Base-by-base conservation (phyloP, 2,888 invertebrate species). In the Oligia fasciuncula region DNA sequence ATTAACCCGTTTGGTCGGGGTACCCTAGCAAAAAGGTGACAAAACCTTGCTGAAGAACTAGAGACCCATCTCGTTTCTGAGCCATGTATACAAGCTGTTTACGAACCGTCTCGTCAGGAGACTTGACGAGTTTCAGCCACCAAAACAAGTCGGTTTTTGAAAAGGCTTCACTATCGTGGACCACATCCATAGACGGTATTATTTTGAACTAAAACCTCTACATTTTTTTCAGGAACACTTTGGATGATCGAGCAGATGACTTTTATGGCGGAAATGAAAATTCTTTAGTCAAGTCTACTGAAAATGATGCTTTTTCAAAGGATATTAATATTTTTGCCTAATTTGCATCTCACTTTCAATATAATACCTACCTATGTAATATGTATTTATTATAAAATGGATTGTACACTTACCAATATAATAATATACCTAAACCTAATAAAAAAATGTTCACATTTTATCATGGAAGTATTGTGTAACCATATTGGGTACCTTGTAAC, bases 261-360 rank as follows among this genome's bases (percentile, higher is more conserved):
- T 84, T 93, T 73, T 92, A 92, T 76, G 92, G 91, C 57, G 87
- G 93, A 62, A 89, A 91, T 19, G 95, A 95, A 80, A 92, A 93
- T n/a, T 88, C 93, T 49, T 89, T 93, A 65, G 92, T 92, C 57
- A 94, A 94, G 81, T 91, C 93, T n/a, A 81, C 92, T 49, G 95
- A 95, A 70, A 94, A 92, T 73, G 94, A 95, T 75, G 83, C 88
- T 65, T 90, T 94, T 79, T 86, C 90, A 14, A 95, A 94, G 73
- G 94, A 94, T 88, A 89, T 95, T 79, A 92, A 93, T 88, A 90
- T 93, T 81, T 93, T 93, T 84, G 92, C 93, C 62, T 95, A 92
- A 90, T 70, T 40, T 83, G 67, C 73, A 74, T 75, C 14, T 49
- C 65, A 74, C 19, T 65, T 76, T 69, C n/a, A 57, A 54, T n/a